Conservation (phyloP, 2,113 vertebrate species). For the Actenoides lindsayi region DNA sequence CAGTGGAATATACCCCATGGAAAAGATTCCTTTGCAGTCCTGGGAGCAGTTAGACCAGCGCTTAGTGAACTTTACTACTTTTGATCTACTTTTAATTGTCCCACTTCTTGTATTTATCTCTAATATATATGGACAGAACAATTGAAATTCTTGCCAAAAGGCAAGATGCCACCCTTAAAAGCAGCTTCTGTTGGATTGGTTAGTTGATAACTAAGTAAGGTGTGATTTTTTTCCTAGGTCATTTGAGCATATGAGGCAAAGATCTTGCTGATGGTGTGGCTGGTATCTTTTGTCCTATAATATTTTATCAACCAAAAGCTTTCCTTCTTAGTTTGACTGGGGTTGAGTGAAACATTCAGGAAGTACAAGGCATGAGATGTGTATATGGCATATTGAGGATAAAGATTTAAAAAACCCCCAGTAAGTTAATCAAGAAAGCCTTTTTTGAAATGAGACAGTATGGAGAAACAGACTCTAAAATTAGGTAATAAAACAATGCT, state of each 20-base stretch:
- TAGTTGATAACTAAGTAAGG: conserved; percentile 8
- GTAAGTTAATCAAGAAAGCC: not conserved
- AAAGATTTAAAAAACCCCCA: not conserved
- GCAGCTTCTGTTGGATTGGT: not conserved
- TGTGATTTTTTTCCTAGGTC: not conserved
- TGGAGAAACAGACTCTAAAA: not conserved
- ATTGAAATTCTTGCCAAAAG: conserved; percentile 29
- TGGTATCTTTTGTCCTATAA: not conserved
- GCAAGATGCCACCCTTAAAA: conserved; percentile 7
- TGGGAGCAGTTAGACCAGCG: not conserved
- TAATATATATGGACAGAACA: not conserved
- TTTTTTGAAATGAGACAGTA: not conserved
- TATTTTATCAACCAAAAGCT: not conserved
- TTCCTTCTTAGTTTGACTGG: not conserved
- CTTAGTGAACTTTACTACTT: conserved; percentile 1
- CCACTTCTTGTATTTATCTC: not conserved
- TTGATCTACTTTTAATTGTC: not conserved
- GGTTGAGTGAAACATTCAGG: not conserved
- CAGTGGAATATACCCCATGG: not conserved
- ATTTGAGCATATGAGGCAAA: conserved; percentile 10
- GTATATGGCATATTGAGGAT: not conserved
- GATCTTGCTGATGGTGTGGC: not conserved
- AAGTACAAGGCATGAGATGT: not conserved
- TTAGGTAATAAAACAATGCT: conserved; percentile 11
- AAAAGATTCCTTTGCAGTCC: not conserved